phyloP scores from a whole-genome alignment of 2,797 vertebrate species.

The Eidolon dupreanum region DNA sequence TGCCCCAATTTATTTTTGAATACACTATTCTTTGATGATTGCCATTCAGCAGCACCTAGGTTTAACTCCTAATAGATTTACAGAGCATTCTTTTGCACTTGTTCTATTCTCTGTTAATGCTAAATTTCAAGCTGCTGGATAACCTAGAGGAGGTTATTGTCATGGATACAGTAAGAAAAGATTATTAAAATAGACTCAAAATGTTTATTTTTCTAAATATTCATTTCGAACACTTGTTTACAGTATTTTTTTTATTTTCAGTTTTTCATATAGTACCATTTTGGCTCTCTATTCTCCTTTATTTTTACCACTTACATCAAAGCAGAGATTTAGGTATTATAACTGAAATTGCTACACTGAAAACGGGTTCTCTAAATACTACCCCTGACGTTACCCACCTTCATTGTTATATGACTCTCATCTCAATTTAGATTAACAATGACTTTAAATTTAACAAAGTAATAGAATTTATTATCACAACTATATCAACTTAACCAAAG shows the following conservation, averaged over 20 bases:
- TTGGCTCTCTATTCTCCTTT: background rate
- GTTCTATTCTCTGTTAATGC: slow-evolving; percentile 1
- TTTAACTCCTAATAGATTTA: slow-evolving; percentile 40
- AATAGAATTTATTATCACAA: background rate
- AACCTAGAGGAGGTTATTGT: slow-evolving; percentile 28
- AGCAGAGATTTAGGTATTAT: background rate
- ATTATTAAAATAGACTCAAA: slow-evolving; percentile 47
- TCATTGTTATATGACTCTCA: background rate
- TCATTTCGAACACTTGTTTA: background rate
- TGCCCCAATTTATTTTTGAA: slow-evolving; percentile 55
- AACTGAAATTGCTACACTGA: background rate
- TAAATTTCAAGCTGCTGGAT: slow-evolving; percentile 43
- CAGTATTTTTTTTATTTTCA: background rate
- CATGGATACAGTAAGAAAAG: background rate
- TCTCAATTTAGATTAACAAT: slow-evolving; percentile 28
- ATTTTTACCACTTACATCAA: background rate
- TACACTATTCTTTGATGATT: slow-evolving; percentile 46
- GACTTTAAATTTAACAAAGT: slow-evolving; percentile 12
- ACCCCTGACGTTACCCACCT: background rate
- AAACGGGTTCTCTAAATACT: background rate
- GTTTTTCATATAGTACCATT: background rate
- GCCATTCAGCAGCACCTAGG: background rate
- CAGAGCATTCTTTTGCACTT: background rate
- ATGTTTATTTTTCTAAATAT: slow-evolving; percentile 56
- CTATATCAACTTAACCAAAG: background rate